Conservation (phyloP, 2,797 vertebrate genomes). For the Petrocephalus schoutedeni region DNA sequence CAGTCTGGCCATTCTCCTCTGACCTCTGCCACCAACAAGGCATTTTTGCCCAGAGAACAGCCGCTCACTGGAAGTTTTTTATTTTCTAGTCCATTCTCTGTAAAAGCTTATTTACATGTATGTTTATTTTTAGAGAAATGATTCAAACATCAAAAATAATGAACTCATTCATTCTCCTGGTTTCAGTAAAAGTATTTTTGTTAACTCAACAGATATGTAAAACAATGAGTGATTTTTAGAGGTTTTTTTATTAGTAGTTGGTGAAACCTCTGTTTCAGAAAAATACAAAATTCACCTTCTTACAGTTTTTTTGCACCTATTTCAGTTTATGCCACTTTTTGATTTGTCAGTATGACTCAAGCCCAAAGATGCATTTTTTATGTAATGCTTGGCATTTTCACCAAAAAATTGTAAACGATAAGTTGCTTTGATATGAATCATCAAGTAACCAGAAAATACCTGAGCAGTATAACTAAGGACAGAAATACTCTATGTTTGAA, state of each 20-base stretch:
- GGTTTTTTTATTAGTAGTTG: background rate
- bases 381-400: background rate
- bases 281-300: background rate
- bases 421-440: background rate
- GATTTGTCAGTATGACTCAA: background rate
- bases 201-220: background rate
- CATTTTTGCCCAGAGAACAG: background rate
- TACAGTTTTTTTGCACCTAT: background rate
- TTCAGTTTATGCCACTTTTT: background rate
- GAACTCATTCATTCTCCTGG: background rate
- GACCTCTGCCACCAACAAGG: background rate
- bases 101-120: background rate
- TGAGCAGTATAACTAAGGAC: background rate
- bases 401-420: background rate
- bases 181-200: background rate
- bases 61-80: background rate
- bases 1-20: background rate
- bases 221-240: background rate
- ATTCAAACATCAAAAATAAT: background rate
- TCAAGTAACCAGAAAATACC: background rate
- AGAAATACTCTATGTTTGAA: background rate
- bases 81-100: background rate
- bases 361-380: background rate
- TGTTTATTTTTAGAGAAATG: background rate
- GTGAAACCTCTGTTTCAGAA: background rate